phyloP scores from a whole-genome alignment of 2,888 invertebrate species.

The Andricus quercusramuli region DNA sequence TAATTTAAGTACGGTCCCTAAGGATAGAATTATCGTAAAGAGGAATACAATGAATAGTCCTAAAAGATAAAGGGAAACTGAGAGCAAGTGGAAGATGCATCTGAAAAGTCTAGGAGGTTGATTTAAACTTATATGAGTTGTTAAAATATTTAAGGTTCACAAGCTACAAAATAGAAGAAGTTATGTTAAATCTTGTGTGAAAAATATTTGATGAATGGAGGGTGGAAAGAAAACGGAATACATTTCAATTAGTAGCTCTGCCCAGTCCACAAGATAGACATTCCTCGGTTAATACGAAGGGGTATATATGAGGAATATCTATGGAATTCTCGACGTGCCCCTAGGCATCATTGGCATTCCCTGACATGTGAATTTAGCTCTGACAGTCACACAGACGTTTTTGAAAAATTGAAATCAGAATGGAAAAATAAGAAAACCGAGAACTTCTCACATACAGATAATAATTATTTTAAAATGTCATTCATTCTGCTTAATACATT shows the following conservation, averaged over 20 bases:
- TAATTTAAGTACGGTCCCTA: too few relatives aligned
- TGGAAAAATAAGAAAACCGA: not conserved
- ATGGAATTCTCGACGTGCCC: conserved; percentile 34
- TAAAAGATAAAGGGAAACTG: too few relatives aligned
- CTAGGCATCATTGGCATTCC: conserved; percentile 28
- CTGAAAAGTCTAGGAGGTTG: too few relatives aligned
- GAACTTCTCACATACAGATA: not conserved
- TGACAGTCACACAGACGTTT: conserved; percentile 26
- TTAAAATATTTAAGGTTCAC: too few relatives aligned
- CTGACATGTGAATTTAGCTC: conserved; percentile 36
- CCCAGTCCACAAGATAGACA: conserved; percentile 17
- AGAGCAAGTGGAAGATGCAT: too few relatives aligned
- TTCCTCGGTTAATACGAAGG: conserved; percentile 31
- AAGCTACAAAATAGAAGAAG: not conserved
- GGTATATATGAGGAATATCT: conserved; percentile 36
- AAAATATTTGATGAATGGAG: not conserved
- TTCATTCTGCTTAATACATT: not conserved
- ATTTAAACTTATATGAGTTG: too few relatives aligned
- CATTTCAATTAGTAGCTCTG: conserved; percentile 33
- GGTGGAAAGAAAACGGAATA: conserved; percentile 27
- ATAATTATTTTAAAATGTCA: not conserved
- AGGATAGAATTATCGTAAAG: too few relatives aligned
- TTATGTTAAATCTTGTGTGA: not conserved
- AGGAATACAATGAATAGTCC: too few relatives aligned
- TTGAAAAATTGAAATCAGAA: conserved; percentile 37